phyloP scores from a whole-genome alignment of 1,140 invertebrate genomes.

The Leptonema lineaticorne region DNA sequence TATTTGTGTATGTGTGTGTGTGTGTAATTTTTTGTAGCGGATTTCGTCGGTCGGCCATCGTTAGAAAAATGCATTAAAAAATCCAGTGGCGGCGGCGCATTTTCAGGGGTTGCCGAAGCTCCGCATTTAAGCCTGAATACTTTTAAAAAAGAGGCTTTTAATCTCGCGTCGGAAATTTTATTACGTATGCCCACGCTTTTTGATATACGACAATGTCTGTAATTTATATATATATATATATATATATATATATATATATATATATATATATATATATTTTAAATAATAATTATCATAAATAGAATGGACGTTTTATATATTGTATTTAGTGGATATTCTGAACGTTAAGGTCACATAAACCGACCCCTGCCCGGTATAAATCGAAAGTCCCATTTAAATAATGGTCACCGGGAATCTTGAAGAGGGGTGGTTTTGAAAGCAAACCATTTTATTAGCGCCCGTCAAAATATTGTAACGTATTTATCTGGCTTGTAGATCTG shows the following conservation, averaged over 20 bases:
- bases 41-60: background rate
- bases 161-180: too few species aligned
- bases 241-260: too few species aligned
- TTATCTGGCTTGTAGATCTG: constrained; percentile 24
- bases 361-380: background rate
- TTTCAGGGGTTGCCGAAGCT: background rate
- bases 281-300: too few species aligned
- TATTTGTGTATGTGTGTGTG: background rate
- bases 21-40: background rate
- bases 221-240: too few species aligned
- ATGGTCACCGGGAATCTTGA: constrained; percentile 21
- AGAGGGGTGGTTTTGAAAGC: constrained; percentile 29
- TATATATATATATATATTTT: background rate
- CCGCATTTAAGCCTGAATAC: background rate
- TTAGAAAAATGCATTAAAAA: constrained; percentile 19
- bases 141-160: constrained; percentile 3
- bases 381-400: constrained; percentile 8
- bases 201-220: too few species aligned
- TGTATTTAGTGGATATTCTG: too few species aligned
- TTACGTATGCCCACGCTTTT: too few species aligned
- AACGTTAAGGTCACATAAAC: background rate
- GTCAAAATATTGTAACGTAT: constrained; percentile 32
- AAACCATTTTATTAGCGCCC: constrained; percentile 32
- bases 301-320: too few species aligned
- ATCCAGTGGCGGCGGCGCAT: background rate